phyloP scores from a whole-genome alignment of 2,113 vertebrate species.

The Lanius collurio region DNA sequence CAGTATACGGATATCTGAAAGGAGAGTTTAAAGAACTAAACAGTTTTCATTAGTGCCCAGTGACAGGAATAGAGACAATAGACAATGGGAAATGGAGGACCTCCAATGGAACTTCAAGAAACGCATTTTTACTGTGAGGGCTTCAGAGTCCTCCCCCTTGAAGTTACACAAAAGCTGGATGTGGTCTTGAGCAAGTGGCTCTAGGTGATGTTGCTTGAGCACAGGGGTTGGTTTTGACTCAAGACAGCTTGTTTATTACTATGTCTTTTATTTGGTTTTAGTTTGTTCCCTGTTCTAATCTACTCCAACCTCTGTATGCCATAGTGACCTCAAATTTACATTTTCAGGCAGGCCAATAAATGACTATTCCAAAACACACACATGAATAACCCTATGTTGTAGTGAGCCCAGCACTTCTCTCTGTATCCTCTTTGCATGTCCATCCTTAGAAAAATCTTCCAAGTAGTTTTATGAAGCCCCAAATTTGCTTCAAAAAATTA shows the following conservation, averaged over 20 bases:
- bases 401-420: neutral
- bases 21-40: neutral
- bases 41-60: neutral
- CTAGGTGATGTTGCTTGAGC: neutral
- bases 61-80: neutral
- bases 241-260: neutral
- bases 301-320: neutral
- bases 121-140: neutral
- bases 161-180: neutral
- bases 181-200: neutral
- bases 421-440: neutral
- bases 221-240: neutral
- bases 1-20: neutral
- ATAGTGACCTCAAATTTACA: neutral
- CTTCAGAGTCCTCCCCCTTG: neutral
- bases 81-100: neutral
- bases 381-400: neutral
- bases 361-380: neutral
- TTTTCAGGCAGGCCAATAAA: neutral
- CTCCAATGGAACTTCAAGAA: neutral
- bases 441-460: neutral
- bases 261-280: neutral
- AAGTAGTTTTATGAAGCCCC: neutral
- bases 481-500: neutral
- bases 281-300: neutral